Conservation (phyloP, 2,113 vertebrate genomes). For the Cercocebus atys region DNA sequence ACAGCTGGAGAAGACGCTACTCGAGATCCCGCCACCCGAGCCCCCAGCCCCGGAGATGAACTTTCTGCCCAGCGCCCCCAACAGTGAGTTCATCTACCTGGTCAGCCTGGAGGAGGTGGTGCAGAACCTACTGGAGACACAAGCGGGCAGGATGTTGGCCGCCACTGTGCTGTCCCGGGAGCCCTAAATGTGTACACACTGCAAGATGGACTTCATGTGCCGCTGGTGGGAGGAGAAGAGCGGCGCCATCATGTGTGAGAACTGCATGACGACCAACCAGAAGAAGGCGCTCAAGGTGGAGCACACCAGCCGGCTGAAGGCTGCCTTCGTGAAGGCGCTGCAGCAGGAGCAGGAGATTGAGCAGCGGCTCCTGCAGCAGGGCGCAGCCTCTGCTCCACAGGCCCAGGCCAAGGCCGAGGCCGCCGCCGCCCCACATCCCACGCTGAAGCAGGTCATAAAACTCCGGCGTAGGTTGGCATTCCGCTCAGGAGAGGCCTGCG, state of each 20-base stretch:
- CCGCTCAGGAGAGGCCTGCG: slow-evolving; percentile 66
- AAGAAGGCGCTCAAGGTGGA: slow-evolving; percentile 97
- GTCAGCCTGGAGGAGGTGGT: slow-evolving; percentile 98
- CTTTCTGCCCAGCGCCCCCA: slow-evolving; percentile 97
- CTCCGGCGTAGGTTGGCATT: slow-evolving; percentile 61
- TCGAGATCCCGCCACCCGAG: slow-evolving; percentile 97
- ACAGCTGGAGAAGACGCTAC: slow-evolving; percentile 96
- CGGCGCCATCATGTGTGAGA: slow-evolving; percentile 94
- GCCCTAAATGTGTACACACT: slow-evolving; percentile 94
- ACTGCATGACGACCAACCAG: slow-evolving; percentile 97
- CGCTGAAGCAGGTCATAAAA: slow-evolving; percentile 89
- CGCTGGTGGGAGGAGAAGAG: slow-evolving; percentile 97
- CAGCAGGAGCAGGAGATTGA: slow-evolving; percentile 99
- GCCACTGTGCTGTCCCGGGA: slow-evolving; percentile 86
- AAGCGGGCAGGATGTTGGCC: slow-evolving; percentile 88
- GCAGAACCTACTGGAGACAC: slow-evolving; percentile 96
- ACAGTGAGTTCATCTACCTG: slow-evolving; percentile 98
- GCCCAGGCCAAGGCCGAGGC: slow-evolving; percentile 87
- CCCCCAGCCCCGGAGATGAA: slow-evolving; percentile 95
- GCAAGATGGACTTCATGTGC: slow-evolving; percentile 98
- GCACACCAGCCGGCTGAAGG: slow-evolving; percentile 96
- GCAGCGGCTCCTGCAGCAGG: slow-evolving; percentile 95
- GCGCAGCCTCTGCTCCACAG: slow-evolving; percentile 81
- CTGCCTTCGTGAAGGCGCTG: slow-evolving; percentile 97
- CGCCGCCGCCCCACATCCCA: slow-evolving; percentile 86